Evolutionary conservation across 1,140 invertebrate genomes (phyloP), one percentile per base, ranked within the genome.

Genomic region (Bombus turneri): DNA sequence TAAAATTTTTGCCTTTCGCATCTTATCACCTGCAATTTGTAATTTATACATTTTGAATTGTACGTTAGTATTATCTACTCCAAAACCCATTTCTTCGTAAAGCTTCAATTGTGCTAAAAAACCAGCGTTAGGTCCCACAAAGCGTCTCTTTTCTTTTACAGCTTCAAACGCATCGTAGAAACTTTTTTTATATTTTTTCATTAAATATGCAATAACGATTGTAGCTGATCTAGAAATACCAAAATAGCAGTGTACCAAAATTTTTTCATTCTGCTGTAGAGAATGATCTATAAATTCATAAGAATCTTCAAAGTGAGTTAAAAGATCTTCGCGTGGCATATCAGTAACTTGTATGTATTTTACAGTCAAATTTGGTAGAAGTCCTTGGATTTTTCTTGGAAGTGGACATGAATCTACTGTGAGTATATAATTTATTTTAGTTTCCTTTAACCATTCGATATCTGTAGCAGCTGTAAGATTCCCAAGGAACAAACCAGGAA

Each of bases 171-270:
- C 98, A 76, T 97, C 96, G 83, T 96, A 93, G 86, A 97, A 97
- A 66, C 96, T 96, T 80, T 98, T 95, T 8, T 96, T 93, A 92
- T 97, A 96, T 88, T 98, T 98, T 91, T 98, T 97, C 98, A 99
- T 98, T 13, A 98, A 94, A 92, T 97, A 98, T 15, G 97, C 98
- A 86, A 98, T 97, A 0, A 98, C 97, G 6, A 98, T 95, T 1
- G 98, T 97, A 2, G 97, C 97, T 90, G 98, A 98, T 82, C 98
- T 95, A 4, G 98, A 98, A n/a, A 98, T 97, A 34, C 98, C 98
- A 92, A 97, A 98, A 91, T 98, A 98, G 94, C 98, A 98, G 91
- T 98, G 98, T 2, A 98, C 97, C 22, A 98, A 94, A 9, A 98
- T 95, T 86, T 94, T 96, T 31, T 97, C 96, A 53, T 95, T 95